Base-by-base conservation (phyloP, 2,113 vertebrate genomes). In the Oceanodroma tethys region DNA sequence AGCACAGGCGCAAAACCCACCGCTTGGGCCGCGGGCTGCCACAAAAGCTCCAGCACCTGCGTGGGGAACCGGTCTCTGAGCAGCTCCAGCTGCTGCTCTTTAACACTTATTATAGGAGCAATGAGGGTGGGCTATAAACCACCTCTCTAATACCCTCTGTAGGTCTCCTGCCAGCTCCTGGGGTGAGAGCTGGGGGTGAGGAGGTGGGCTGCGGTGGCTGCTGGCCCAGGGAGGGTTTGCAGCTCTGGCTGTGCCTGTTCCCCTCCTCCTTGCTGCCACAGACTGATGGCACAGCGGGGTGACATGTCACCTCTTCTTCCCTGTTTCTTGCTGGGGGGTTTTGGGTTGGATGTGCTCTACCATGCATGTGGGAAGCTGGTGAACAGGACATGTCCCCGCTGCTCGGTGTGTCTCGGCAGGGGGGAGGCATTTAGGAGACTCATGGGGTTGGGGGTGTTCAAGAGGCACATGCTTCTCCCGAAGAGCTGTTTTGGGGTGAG, bases 361-460 rank as follows among this genome's bases (percentile, higher is more conserved):
- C 1, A 1, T 29, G 40, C 9, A 10, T 4, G 2, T 9, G 9
- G 21, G 19, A 50, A 17, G 25, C 27, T 67, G 60, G 38, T 2
- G 3, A 88, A 72, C 17, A 56, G 62, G n/a, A 45, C 7, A 1
- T 11, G 13, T 25, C 27, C 11, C 23, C 63, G 22, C 26, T 67
- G 72, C 26, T 86, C 0, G 0, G 12, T 73, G 26, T 71, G 16
- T 47, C 53, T 59, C 17, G 2, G 7, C 26, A 23, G 22, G 6
- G 8, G 14, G 22, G 6, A 6, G 14, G 22, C 5, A 7, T n/a
- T 38, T 47, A 7, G n/a, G 56, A 67, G 42, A 50, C 17, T 79
- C 4, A 5, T 1, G 9, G 16, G 26, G 22, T 32, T 72, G 32
- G 11, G 13, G 15, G 5, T 83, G 34, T 74, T 78, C 38, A 38